Evolutionary conservation across 1,140 invertebrate genomes (phyloP), one percentile per base, ranked within the genome.

Genomic region (Drosophila azteca): DNA sequence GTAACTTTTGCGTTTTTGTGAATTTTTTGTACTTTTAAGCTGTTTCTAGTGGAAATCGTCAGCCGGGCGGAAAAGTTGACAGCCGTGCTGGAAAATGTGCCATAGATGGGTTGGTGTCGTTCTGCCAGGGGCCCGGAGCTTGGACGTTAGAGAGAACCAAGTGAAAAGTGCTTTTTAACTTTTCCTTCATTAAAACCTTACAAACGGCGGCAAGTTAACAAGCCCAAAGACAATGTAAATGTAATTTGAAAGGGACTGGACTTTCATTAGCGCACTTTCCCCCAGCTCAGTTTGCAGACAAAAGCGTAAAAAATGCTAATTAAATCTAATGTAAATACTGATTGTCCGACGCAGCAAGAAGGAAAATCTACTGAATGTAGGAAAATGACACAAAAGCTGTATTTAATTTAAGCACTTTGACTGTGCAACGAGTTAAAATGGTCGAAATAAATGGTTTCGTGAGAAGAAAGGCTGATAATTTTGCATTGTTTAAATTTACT

Each of bases 271-370:
- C 57, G 31, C 61, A 70, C 57, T 48, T 76, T 72, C 52, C 43
- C 20, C 13, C 24, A 17, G 45, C 46, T 51, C 41, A 15, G 29
- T 45, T 39, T 20, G 17, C 54, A 61, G 49, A 76, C 55, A 69
- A 63, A 55, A 79, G 46, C 63, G 51, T 66, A 49, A 79, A 71
- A 75, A 85, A 74, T 77, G 73, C 73, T 81, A 13, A 39, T 39
- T 39, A 39, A 39, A 39, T 39, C 11, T 13, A 39, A 39, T 39
- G 9, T 39, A 13, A 39, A 39, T 39, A 11, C 35, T 39, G 35
- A 39, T 39, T 39, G 35, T 39, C 9, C 35, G 11, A 5, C 9
- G 11, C 44, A 11, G 15, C 46, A 69, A 44, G 9, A 8, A 31
- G 0, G 55, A 64, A 50, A 20, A 44, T 15, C 6, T 2, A 29